phyloP scores from a whole-genome alignment of 2,113 vertebrate species.

The Odontesthes bonariensis region DNA sequence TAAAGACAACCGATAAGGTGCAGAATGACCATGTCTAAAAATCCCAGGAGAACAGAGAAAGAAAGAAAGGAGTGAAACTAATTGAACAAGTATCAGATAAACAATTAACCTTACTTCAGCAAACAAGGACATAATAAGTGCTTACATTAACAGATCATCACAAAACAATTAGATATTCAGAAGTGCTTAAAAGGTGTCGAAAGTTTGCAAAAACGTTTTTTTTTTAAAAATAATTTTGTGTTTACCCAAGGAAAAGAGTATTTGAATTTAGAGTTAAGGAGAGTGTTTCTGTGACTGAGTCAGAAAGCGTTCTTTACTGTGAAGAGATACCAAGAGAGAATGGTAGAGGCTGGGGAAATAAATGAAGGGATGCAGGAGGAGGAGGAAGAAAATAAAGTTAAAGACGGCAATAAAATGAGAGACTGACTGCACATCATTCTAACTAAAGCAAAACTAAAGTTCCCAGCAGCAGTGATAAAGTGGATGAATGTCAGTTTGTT shows the following conservation, averaged over 20 bases:
- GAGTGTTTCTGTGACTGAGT: constrained; percentile 35
- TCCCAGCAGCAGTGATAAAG: not conserved
- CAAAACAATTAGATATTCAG: constrained; percentile 4
- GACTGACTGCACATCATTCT: not conserved
- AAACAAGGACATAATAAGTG: constrained; percentile 1
- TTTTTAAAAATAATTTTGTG: constrained; percentile 1
- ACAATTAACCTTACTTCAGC: constrained; percentile 11
- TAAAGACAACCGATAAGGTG: constrained; percentile 39
- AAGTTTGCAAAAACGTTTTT: constrained; percentile 19
- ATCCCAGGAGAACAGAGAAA: constrained; percentile 24
- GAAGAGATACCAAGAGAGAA: constrained; percentile 3
- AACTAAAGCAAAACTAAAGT: not conserved
- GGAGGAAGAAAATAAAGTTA: constrained; percentile 6
- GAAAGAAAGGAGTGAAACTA: constrained; percentile 28
- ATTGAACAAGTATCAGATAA: constrained; percentile 8
- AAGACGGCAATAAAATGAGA: constrained; percentile 1
- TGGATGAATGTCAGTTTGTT: not conserved
- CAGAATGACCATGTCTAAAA: constrained; percentile 25
- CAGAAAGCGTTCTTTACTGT: constrained; percentile 45
- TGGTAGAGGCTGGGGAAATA: not conserved
- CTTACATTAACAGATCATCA: constrained; percentile 3
- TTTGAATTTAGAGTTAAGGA: constrained; percentile 15
- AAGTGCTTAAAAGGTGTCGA: constrained; percentile 26
- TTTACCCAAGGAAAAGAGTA: constrained; percentile 24
- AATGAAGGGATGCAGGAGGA: not conserved